phyloP scores from a whole-genome alignment of 2,888 invertebrate genomes.

The Sphinx pinastri region DNA sequence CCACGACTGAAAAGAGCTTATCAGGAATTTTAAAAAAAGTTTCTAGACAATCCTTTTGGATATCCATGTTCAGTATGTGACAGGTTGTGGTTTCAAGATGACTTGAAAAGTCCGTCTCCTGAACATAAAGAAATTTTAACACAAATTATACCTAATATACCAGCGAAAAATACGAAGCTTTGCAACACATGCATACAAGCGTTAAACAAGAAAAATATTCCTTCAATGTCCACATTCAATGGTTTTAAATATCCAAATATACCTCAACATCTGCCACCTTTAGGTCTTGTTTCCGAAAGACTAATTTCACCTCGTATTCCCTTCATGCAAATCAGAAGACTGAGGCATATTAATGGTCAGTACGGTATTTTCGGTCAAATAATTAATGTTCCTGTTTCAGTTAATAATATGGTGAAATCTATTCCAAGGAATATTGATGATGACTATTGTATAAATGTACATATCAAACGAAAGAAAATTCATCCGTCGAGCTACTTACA shows the following conservation, averaged over 20 bases:
- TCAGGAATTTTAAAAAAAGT: too few species aligned
- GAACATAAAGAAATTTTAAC: not conserved
- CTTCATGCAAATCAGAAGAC: slow-evolving; percentile 47
- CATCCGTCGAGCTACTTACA: too few species aligned
- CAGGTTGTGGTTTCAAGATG: not conserved
- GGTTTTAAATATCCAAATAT: slow-evolving; percentile 55
- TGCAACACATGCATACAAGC: slow-evolving; percentile 47
- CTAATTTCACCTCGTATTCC: slow-evolving; percentile 44
- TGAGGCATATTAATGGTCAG: slow-evolving; percentile 42
- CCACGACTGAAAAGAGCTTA: too few species aligned
- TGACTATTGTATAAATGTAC: slow-evolving; percentile 35
- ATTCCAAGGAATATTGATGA: slow-evolving; percentile 46
- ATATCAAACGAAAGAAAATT: too few species aligned
- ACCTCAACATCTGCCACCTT: slow-evolving; percentile 47
- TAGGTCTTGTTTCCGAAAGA: slow-evolving; percentile 53
- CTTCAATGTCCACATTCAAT: slow-evolving; percentile 46
- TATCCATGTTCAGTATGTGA: slow-evolving; percentile 1
- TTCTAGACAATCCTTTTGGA: slow-evolving; percentile 21
- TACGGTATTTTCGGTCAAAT: slow-evolving; percentile 46
- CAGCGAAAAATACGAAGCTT: slow-evolving; percentile 25
- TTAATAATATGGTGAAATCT: slow-evolving; percentile 44
- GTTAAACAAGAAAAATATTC: slow-evolving; percentile 44
- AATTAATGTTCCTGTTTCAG: slow-evolving; percentile 46
- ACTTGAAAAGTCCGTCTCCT: not conserved
- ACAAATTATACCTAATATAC: not conserved